Base-by-base conservation (phyloP, 2,797 vertebrate species). In the Acipenser transmontanus region DNA sequence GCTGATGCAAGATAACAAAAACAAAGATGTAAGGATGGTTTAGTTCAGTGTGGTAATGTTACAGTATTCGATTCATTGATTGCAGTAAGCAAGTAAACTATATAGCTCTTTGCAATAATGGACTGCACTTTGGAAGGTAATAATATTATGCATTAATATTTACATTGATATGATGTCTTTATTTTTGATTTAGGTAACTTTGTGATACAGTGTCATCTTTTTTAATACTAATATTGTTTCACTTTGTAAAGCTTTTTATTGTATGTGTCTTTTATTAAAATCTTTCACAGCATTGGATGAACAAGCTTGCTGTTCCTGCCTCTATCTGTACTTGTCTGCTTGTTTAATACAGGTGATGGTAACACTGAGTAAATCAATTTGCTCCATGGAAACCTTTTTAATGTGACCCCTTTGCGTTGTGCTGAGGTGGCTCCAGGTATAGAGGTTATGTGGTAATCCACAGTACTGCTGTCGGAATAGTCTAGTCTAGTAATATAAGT, bases 51-150 rank as follows among this genome's bases (percentile, higher is more conserved):
- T 34, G 34, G 2, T 34, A 34, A 34, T 34, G 34, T 14, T n/a
- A 14, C n/a, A 7, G 34, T 14, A 47, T 49, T 14, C 51, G n/a
- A 61, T 62, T 9, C 47, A 60, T 12, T 61, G 13, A 49, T 60
- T 59, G 50, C 47, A 56, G 12, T 5, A 63, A 49, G 47, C 7
- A 11, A 57, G 56, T 62, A 49, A 48, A 14, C 49, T 65, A 34
- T 47, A 64, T 65, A 48, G n/a, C n/a, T 61, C 7, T 12, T 49
- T 60, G 17, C 49, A 9, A 61, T 52, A 47, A 66, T 80, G 87
- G 89, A 89, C 64, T 74, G 84, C 80, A 69, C 77, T 10, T 78
- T 74, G 0, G 66, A 81, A 92, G 90, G 91, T 89, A 89, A 34
- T 34, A 81, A 79, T 64, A 61, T 57, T 49, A 50, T 69, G 47